Conservation (phyloP, 37 sponge, comb jelly and placozoan genomes). For the Corticium candelabrum region DNA sequence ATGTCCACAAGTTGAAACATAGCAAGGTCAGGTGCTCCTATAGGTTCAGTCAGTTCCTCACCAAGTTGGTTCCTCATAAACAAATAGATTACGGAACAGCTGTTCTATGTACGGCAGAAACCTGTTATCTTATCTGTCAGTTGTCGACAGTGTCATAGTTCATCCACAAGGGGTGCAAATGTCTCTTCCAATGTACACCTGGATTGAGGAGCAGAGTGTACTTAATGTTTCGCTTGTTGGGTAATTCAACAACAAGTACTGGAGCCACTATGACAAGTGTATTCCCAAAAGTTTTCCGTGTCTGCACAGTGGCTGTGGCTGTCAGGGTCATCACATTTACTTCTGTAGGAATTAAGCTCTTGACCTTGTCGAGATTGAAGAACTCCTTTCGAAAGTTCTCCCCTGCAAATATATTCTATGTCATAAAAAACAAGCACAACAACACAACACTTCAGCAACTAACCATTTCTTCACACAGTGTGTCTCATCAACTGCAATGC, state of each 20-base stretch:
- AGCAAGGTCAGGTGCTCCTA: neutral
- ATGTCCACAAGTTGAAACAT: neutral
- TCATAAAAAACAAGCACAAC: no score
- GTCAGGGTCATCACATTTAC: constrained; percentile 35
- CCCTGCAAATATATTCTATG: no score
- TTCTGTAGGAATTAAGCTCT: neutral
- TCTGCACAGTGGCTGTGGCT: constrained; percentile 24
- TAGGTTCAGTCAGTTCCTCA: neutral
- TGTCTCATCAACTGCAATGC: no score
- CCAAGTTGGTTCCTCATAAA: neutral
- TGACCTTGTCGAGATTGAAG: constrained; percentile 15
- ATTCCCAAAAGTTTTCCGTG: neutral
- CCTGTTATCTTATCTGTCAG: no score
- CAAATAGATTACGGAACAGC: constrained; percentile 3
- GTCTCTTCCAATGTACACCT: no score
- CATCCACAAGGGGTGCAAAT: no score
- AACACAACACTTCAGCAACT: no score
- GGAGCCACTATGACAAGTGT: constrained; percentile 7
- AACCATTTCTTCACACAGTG: no score
- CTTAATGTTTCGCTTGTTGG: constrained; percentile 22
- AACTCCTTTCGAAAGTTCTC: constrained; percentile 31
- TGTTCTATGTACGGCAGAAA: no score
- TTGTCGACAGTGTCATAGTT: no score
- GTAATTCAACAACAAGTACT: neutral
- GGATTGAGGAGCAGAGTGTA: no score